Base-by-base conservation (phyloP, 2,113 vertebrate species). In the Plestiodon gilberti region DNA sequence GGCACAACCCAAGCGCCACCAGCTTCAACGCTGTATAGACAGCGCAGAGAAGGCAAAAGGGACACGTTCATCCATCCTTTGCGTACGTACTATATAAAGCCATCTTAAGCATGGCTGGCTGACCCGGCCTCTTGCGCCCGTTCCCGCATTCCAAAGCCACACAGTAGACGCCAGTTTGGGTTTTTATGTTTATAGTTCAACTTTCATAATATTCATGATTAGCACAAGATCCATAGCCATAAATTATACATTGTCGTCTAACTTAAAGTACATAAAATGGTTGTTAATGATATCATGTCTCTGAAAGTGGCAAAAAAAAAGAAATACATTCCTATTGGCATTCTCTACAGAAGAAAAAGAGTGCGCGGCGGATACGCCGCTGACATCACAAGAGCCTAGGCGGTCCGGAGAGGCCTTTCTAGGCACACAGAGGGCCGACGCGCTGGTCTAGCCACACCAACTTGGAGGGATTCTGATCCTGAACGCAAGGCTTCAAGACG, bases 191-290 rank as follows among this genome's bases (percentile, higher is more conserved):
- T 96, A 94, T 95, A 97, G 97, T 95, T 95, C 94, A 93, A 97
- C 91, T 95, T 95, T 94, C 95, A 96, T 97, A 97, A 96, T 96
- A 94, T 85, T 96, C 96, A 96, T 95, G 94, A 96, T 96, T 97
- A 96, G 97, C 95, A 97, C 94, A 96, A 96, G 95, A 95, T 94
- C 94, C 94, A 96, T 95, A 96, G 95, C 95, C 94, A 97, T 97
- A 97, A 97, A 97, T 97, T 97, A 97, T 96, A 97, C 96, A 97
- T 92, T 89, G 90, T 95, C 92, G 94, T 96, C 96, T 95, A 94
- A 40, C 10, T 94, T 95, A 91, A 80, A 96, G 94, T 96, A 97
- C 96, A 97, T 95, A 95, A 95, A 95, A 97, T 82, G 43, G 43
- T 48, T 57, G 87, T 93, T 96, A 96, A 96, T 93, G 93, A 91